Base-by-base conservation (phyloP, 1,140 invertebrate genomes). In the Drosophila jambulina region DNA sequence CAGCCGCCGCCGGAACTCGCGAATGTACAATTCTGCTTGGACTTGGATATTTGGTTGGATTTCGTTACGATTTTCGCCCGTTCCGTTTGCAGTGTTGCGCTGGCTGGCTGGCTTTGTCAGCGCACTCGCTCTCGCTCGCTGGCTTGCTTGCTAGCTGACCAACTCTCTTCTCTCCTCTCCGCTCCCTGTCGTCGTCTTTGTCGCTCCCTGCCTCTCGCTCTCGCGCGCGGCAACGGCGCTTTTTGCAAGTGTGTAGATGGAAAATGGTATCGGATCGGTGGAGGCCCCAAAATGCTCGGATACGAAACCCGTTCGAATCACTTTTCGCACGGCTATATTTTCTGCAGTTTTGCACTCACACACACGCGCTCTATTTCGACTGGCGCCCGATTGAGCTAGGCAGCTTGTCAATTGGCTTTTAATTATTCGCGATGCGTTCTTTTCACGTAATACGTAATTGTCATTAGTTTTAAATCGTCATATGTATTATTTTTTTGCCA, bases 371-470 rank as follows among this genome's bases (percentile, higher is more conserved):
- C 80, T 75, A 58, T 79, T 67, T 43, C n/a, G 21, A 80, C 49
- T 67, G 64, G 45, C 60, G 70, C 36, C 65, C 54, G 61, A 49
- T 70, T 75, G 56, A 69, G 64, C 63, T 78, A 53, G 63, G 46
- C 54, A 59, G 65, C 46, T 70, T 61, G 56, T 29, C 46, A 56
- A 56, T 63, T 53, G 63, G 53, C 68, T 71, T 84, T 75, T 80
- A 49, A 75, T 78, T 71, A 90, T 68, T 80, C 78, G 69, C 51
- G 67, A 60, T 77, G 84, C 80, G 81, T 88, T 87, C 72, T 87
- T 88, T 88, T 90, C 84, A 88, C 84, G 78, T 88, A 88, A 88
- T 88, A 87, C 83, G 83, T 87, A 87, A 87, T 90, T 90, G 85
- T 88, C 84, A 80, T 78, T 84, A 88, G 77, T 81, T 84, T 79